Percentiles rank a stretch among this genome's conserved stretches.
Conservation (phyloP, 2,888 invertebrate species). For the Fragum fragum region DNA sequence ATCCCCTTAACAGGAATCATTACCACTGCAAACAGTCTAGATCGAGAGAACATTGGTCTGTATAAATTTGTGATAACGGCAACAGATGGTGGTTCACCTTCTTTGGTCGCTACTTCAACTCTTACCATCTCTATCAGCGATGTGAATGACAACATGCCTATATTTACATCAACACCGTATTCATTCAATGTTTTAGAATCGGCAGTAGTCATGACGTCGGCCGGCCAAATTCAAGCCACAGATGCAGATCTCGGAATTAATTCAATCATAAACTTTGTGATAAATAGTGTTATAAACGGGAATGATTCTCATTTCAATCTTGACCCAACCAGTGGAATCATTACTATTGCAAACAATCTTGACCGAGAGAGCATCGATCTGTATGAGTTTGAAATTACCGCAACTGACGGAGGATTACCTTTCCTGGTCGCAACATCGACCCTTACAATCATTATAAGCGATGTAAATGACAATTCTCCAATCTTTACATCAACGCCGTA, state of each 20-base stretch:
- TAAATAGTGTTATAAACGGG: constrained; percentile 71
- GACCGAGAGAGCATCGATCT: constrained; percentile 76
- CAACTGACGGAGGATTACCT: constrained; percentile 68
- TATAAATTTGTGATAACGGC: constrained; percentile 74
- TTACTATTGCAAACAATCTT: constrained; percentile 70
- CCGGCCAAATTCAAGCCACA: constrained; percentile 44
- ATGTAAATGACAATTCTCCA: constrained; percentile 80
- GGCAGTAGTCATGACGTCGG: constrained; percentile 41
- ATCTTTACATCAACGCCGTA: constrained; percentile 68
- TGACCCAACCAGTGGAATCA: constrained; percentile 67
- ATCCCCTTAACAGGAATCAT: constrained; percentile 67
- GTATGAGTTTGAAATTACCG: constrained; percentile 71
- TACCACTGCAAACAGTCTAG: constrained; percentile 60
- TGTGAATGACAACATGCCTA: constrained; percentile 77
- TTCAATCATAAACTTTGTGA: constrained; percentile 69
- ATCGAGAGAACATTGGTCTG: constrained; percentile 72
- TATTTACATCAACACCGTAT: constrained; percentile 58
- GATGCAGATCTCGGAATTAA: constrained; percentile 71
- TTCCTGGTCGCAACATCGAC: constrained; percentile 58
- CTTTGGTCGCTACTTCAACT: constrained; percentile 65
- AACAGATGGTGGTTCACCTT: constrained; percentile 71
- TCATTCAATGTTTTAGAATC: constrained; percentile 52
- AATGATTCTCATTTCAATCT: constrained; percentile 72
- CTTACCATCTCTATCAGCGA: constrained; percentile 72
- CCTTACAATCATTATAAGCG: constrained; percentile 72